Evolutionary conservation across 2,797 vertebrate species (phyloP).

Genomic region (Pygocentrus nattereri): DNA sequence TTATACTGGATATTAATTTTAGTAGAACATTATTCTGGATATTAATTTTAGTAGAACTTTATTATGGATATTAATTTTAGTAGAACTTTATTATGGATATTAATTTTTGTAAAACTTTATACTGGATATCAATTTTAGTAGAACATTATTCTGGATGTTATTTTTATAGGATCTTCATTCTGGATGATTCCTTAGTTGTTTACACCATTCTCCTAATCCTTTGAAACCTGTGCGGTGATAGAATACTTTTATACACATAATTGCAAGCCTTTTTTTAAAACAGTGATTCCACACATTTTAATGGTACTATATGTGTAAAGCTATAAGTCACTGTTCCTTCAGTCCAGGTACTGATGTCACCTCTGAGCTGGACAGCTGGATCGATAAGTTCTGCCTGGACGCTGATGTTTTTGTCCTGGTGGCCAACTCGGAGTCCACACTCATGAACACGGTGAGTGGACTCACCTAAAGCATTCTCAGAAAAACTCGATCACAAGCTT

Average conservation of each 20-base stretch:
- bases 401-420: constrained; percentile 98
- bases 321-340: neutral
- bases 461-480: too few species aligned
- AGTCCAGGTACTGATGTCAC: constrained; percentile 98
- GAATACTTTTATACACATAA: too few species aligned
- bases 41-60: neutral
- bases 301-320: too few species aligned
- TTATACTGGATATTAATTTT: neutral
- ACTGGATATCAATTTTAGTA: neutral
- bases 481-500: too few species aligned
- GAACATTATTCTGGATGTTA: too few species aligned
- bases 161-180: too few species aligned
- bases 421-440: constrained; percentile 97
- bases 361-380: constrained; percentile 95
- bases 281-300: too few species aligned
- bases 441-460: constrained; percentile 97
- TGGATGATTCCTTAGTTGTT: too few species aligned
- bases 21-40: neutral
- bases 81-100: neutral
- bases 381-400: constrained; percentile 97
- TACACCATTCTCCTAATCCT: too few species aligned
- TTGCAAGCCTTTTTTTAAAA: too few species aligned
- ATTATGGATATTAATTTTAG: neutral
- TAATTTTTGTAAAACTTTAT: neutral
- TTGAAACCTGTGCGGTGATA: too few species aligned